Evolutionary conservation across 1,140 invertebrate genomes (phyloP).

Genomic region (Temnothorax nylanderi): DNA sequence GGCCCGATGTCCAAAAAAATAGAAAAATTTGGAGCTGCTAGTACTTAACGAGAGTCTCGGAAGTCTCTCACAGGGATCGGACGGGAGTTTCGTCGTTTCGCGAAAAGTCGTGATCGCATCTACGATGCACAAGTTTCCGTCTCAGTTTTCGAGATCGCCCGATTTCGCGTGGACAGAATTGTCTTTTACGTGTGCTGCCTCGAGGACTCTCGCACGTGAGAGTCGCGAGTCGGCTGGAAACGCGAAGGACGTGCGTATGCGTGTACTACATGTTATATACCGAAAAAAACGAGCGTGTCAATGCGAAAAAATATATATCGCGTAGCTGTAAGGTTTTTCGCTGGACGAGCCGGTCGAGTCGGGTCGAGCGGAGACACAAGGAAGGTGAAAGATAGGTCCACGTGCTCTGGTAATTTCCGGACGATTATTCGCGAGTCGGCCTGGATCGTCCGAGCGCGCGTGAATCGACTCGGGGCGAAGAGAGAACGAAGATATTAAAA

Average conservation of each 20-base stretch:
- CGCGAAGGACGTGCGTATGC: background rate
- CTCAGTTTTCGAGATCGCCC: background rate
- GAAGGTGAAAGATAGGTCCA: background rate
- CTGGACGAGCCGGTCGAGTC: background rate
- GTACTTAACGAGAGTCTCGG: conserved; percentile 76
- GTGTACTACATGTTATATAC: background rate
- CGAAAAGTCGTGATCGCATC: background rate
- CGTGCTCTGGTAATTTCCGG: background rate
- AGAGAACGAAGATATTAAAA: background rate
- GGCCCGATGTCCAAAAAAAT: conserved; percentile 30
- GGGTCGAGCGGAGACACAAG: background rate
- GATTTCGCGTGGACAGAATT: background rate
- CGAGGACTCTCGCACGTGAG: background rate
- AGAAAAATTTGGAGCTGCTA: conserved; percentile 66
- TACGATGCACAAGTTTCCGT: background rate
- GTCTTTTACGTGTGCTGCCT: background rate
- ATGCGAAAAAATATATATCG: conserved; percentile 12
- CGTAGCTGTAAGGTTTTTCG: background rate
- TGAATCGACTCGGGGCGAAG: background rate
- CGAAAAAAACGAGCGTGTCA: conserved; percentile 27
- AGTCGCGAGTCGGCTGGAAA: conserved; percentile 30
- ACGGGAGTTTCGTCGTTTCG: background rate
- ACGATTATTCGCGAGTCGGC: background rate
- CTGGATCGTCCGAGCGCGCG: background rate
- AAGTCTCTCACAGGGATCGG: conserved; percentile 15